A percentile compares a stretch with the other conserved stretches of the same genome.
Evolutionary conservation across 2,113 vertebrate species (phyloP).

Genomic region (Sapajus apella): DNA sequence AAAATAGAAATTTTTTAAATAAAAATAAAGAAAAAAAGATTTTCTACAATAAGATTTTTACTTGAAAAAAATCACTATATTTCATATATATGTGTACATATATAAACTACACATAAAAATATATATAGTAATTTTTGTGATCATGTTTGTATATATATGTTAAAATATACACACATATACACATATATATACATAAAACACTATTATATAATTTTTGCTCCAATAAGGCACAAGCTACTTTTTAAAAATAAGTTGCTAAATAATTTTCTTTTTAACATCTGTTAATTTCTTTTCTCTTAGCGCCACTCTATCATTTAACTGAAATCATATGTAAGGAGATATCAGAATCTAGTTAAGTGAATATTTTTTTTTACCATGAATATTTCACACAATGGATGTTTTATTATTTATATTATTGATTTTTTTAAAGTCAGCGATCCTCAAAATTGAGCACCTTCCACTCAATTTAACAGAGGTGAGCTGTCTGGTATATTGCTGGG

Average conservation of each 20-base stretch:
- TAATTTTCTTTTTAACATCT: conserved; percentile 15
- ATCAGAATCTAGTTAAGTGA: neutral
- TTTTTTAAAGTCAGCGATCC: conserved; percentile 15
- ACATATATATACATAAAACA: neutral
- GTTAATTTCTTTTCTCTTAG: conserved; percentile 17
- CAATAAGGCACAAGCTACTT: neutral
- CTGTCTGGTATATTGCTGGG: conserved; percentile 78
- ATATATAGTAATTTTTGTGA: no score
- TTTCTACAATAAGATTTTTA: conserved; percentile 20
- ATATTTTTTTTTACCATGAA: neutral
- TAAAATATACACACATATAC: no score
- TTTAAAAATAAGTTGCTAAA: conserved; percentile 34
- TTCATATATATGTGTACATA: neutral
- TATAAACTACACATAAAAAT: neutral
- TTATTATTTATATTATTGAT: conserved; percentile 16
- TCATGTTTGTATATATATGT: no score
- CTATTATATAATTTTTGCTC: neutral
- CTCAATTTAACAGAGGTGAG: conserved; percentile 86
- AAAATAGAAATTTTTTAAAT: no score
- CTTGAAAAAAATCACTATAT: neutral
- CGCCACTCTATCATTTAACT: neutral
- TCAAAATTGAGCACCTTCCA: conserved; percentile 72
- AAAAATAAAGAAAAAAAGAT: neutral
- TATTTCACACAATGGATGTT: neutral
- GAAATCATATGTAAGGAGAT: neutral